phyloP scores from a whole-genome alignment of 2,888 invertebrate species.

The Drosophila vallismaia region DNA sequence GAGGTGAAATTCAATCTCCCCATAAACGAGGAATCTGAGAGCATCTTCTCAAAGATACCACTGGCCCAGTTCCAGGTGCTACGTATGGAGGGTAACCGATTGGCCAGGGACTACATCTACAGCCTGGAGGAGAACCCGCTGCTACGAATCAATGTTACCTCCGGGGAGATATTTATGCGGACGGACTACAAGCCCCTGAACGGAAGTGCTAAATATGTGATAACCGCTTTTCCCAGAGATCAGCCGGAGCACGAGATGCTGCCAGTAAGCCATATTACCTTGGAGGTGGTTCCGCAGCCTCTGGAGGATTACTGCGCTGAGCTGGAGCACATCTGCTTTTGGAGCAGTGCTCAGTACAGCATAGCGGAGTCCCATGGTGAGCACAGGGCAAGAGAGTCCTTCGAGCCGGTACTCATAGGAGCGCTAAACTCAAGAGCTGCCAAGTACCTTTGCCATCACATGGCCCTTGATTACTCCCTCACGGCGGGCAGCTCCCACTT shows the following conservation, averaged over 20 bases:
- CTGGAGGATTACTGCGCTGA: constrained; percentile 75
- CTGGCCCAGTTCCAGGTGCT: constrained; percentile 82
- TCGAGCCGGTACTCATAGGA: constrained; percentile 81
- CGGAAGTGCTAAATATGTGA: constrained; percentile 66
- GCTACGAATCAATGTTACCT: constrained; percentile 77
- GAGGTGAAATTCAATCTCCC: constrained; percentile 81
- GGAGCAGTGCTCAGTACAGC: constrained; percentile 78
- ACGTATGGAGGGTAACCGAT: constrained; percentile 67
- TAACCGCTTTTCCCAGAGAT: constrained; percentile 75
- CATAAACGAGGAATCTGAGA: constrained; percentile 81
- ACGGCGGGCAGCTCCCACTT: constrained; percentile 81
- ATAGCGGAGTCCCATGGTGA: constrained; percentile 71
- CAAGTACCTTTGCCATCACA: constrained; percentile 84
- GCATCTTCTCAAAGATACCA: constrained; percentile 82
- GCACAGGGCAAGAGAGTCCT: constrained; percentile 30
- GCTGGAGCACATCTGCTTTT: constrained; percentile 82
- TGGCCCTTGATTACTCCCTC: constrained; percentile 84
- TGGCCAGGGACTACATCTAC: constrained; percentile 77
- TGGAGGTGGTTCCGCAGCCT: constrained; percentile 77
- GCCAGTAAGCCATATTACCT: constrained; percentile 78
- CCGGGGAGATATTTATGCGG: constrained; percentile 82
- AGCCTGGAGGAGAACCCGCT: constrained; percentile 76
- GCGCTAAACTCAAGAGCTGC: constrained; percentile 83
- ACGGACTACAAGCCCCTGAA: constrained; percentile 74
- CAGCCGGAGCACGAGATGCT: constrained; percentile 44